Percentiles rank a stretch among this genome's conserved stretches.
Evolutionary conservation across 2,888 invertebrate species (phyloP).

Genomic region (Andrena flavipes): DNA sequence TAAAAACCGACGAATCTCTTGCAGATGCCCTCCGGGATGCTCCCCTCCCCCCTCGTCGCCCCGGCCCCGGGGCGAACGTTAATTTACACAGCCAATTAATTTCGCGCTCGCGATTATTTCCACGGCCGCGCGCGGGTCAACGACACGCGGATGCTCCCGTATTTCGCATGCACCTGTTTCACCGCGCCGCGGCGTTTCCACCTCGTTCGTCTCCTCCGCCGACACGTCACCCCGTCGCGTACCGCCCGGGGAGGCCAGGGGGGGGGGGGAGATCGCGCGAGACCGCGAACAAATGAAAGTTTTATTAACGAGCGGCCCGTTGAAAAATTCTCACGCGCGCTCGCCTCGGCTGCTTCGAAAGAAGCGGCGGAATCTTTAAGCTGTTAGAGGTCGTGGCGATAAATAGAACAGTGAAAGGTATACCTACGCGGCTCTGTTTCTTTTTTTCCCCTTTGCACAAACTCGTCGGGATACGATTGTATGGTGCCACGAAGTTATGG

Average conservation of each 20-base stretch:
- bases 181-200: constrained; percentile 2
- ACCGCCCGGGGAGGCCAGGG: too few species aligned
- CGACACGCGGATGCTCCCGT: constrained; percentile 9
- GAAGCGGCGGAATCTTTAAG: constrained; percentile 34
- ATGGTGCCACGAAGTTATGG: constrained; percentile 7
- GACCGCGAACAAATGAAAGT: constrained; percentile 49
- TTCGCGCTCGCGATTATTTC: constrained; percentile 32
- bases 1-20: constrained; percentile 54
- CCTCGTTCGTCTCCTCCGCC: constrained; percentile 9
- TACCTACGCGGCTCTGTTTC: constrained; percentile 34
- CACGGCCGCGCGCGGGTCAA: constrained; percentile 20
- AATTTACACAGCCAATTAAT: constrained; percentile 44
- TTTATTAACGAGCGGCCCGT: constrained; percentile 31
- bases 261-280: constrained; percentile 12
- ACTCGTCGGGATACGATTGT: constrained; percentile 23
- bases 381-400: constrained; percentile 51
- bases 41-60: not conserved
- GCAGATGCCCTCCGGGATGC: constrained; percentile 17
- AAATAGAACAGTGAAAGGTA: constrained; percentile 64
- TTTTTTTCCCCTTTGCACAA: not conserved
- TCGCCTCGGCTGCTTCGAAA: not conserved
- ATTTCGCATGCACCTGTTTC: constrained; percentile 37
- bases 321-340: constrained; percentile 43
- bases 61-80: constrained; percentile 1
- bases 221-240: not conserved